Evolutionary conservation across 2,113 vertebrate genomes (phyloP).

Genomic region (Hippocampus guttulatus): DNA sequence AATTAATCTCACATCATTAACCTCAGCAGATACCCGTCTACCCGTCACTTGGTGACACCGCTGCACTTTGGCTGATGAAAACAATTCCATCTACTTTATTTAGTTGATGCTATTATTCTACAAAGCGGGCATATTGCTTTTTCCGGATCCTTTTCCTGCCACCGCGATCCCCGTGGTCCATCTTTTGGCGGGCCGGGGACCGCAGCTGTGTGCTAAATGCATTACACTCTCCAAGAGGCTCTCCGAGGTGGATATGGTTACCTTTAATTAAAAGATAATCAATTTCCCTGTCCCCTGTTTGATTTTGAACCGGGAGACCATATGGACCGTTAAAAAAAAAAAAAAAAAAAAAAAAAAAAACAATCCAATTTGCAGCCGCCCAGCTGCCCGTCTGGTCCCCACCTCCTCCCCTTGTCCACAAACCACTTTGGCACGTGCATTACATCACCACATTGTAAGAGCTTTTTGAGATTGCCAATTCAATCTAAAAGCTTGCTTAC

Average conservation of each 20-base stretch:
- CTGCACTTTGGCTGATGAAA: constrained; percentile 37
- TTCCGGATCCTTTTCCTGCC: background rate
- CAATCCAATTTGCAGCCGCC: constrained; percentile 63
- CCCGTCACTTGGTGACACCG: constrained; percentile 49
- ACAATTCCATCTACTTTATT: constrained; percentile 25
- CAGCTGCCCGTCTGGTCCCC: constrained; percentile 32
- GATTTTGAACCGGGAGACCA: constrained; percentile 64
- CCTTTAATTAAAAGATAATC: constrained; percentile 78
- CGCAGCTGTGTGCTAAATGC: constrained; percentile 65
- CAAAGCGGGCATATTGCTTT: constrained; percentile 1
- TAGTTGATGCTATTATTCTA: background rate
- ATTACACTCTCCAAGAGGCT: constrained; percentile 63
- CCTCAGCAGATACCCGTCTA: constrained; percentile 47
- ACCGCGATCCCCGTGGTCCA: constrained; percentile 14
- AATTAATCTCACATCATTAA: constrained; percentile 73
- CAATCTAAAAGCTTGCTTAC: constrained; percentile 27
- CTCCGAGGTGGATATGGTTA: constrained; percentile 69
- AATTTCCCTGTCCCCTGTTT: constrained; percentile 61
- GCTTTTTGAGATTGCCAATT: constrained; percentile 36
- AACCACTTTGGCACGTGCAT: constrained; percentile 44
- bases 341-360: constrained; percentile 49
- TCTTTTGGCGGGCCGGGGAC: constrained; percentile 15
- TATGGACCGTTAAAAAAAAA: constrained; percentile 69
- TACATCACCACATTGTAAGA: constrained; percentile 30
- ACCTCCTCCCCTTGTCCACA: constrained; percentile 10